Base-by-base conservation (phyloP, 2,113 vertebrate genomes). In the Hydrolagus affinis region DNA sequence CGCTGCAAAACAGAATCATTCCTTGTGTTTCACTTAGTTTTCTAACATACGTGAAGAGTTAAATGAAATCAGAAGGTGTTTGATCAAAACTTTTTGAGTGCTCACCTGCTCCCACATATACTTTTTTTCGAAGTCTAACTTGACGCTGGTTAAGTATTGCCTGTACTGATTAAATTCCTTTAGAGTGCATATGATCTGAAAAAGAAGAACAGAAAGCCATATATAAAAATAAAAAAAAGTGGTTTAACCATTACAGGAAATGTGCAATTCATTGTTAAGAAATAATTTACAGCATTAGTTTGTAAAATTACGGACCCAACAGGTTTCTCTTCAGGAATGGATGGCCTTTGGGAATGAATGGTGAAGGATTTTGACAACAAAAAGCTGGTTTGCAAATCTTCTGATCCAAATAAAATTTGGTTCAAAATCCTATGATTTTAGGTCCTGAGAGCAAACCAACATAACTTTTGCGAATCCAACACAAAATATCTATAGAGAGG, bases 51-150 rank as follows among this genome's bases (percentile, higher is more conserved):
- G 32, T 44, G 21, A 2, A 68, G 1, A 32, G 21, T 30, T 44
- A 3, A 3, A 44, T 3, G 6, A 44, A 44, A 44, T 44, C 44
- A 44, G 2, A 44, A 44, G 25, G 30, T 1, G 30, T 83, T 83
- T 23, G 60, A 66, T 83, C 78, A 66, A 83, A 83, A 30, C 15
- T 28, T 19, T 32, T 70, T 87, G 88, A 19, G 28, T 56, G 56
- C 89, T 89, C 89, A 90, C 91, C 88, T 92, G 90, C 89, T 93
- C 92, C 89, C 76, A 88, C 57, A 89, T 25, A 86, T 91, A 92
- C 83, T 91, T 90, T 86, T 88, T 90, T 88, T 91, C 88, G 87
- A 90, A 91, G 72, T 91, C 91, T 88, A 92, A 86, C 86, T 90
- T 91, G 59, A 92, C 88, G 73, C 88, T 89, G n/a, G 89, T 91